Percentiles rank a stretch among this genome's conserved stretches.
Conservation (phyloP, 1,140 invertebrate species). For the Drosophila pandora region DNA sequence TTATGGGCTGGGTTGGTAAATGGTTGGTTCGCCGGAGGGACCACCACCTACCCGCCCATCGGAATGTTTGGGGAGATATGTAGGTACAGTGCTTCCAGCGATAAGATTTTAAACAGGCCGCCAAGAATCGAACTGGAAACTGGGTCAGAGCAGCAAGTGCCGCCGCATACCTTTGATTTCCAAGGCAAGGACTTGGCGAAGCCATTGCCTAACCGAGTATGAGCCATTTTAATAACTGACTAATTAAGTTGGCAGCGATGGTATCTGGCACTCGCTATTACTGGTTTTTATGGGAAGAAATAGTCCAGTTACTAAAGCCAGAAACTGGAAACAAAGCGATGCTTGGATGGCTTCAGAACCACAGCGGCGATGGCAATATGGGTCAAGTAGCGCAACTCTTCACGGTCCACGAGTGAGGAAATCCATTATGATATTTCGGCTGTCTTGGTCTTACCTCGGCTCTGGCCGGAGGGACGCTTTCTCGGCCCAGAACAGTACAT, state of each 20-base stretch:
- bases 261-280: not conserved
- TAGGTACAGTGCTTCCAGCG: slow-evolving; percentile 36
- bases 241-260: not conserved
- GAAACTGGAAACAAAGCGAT: slow-evolving; percentile 15
- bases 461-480: not conserved
- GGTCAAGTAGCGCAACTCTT: slow-evolving; percentile 41
- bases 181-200: not conserved
- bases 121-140: slow-evolving; percentile 32
- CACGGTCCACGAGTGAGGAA: slow-evolving; percentile 22
- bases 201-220: not conserved
- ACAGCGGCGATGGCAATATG: slow-evolving; percentile 20
- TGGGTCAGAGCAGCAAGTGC: slow-evolving; percentile 10
- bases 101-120: slow-evolving; percentile 58
- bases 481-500: not conserved
- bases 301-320: slow-evolving; percentile 1
- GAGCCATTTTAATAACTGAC: not conserved
- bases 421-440: slow-evolving; percentile 6
- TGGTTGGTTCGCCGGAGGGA: slow-evolving; percentile 11
- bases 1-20: slow-evolving; percentile 36
- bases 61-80: slow-evolving; percentile 31
- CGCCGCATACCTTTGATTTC: not conserved
- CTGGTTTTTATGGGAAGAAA: not conserved
- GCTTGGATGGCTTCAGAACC: slow-evolving; percentile 23
- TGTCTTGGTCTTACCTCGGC: not conserved
- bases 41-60: not conserved